A percentile compares a stretch with the other conserved stretches of the same genome.
Conservation (phyloP, 2,888 invertebrate genomes). For the Choristoneura rosaceana region DNA sequence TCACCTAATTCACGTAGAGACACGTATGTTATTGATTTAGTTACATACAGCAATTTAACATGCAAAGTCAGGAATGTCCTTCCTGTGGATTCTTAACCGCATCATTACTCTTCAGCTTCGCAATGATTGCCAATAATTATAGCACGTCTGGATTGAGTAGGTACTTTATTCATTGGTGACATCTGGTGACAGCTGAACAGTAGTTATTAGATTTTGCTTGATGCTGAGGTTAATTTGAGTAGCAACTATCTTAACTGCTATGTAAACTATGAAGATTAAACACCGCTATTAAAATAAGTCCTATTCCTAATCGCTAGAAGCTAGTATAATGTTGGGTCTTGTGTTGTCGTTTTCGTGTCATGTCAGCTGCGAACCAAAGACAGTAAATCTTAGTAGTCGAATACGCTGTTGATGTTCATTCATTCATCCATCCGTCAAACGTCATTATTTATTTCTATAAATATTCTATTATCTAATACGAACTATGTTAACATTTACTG, state of each 20-base stretch:
- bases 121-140: conserved; percentile 30
- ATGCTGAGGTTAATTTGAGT: conserved; percentile 2
- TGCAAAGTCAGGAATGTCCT: conserved; percentile 25
- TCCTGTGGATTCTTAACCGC: conserved; percentile 31
- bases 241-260: conserved; percentile 17
- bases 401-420: background rate
- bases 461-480: conserved; percentile 21
- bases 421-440: conserved; percentile 4
- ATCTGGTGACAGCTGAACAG: conserved; percentile 28
- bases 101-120: conserved; percentile 28
- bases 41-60: conserved; percentile 25
- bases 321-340: background rate
- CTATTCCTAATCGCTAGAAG: background rate
- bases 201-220: conserved; percentile 12
- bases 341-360: background rate
- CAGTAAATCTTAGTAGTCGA: background rate
- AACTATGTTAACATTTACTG: conserved; percentile 30
- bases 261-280: background rate
- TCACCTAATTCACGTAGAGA: conserved; percentile 35
- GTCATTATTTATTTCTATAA: conserved; percentile 4
- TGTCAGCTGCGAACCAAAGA: background rate
- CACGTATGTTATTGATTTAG: conserved; percentile 28
- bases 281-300: background rate
- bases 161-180: conserved; percentile 26
- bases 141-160: conserved; percentile 22